Percentiles rank a stretch among this genome's conserved stretches.
phyloP scores from a whole-genome alignment of 2,113 vertebrate species.

The Glaucidium brasilianum region DNA sequence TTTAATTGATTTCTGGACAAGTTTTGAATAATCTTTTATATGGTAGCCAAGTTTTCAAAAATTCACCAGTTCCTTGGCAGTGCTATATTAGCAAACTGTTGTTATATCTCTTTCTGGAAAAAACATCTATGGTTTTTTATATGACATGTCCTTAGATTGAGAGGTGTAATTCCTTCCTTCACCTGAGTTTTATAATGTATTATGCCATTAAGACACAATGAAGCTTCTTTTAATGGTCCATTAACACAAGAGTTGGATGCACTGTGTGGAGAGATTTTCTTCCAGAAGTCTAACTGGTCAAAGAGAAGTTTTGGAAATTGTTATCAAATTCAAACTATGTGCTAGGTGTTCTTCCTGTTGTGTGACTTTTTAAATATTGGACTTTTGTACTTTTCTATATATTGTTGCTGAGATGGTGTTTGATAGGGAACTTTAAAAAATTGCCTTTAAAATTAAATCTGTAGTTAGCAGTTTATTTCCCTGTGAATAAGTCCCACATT shows the following conservation, averaged over 20 bases:
- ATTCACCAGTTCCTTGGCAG: background rate
- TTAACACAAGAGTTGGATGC: constrained; percentile 15
- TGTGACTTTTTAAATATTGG: background rate
- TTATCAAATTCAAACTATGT: background rate
- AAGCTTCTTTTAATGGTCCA: constrained; percentile 50
- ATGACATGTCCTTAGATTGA: background rate
- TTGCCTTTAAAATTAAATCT: background rate
- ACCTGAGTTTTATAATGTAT: constrained; percentile 38
- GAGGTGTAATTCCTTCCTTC: constrained; percentile 27
- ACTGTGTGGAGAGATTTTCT: background rate
- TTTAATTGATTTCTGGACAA: background rate
- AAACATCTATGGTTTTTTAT: background rate
- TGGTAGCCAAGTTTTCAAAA: background rate
- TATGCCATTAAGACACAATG: constrained; percentile 45
- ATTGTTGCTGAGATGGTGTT: background rate
- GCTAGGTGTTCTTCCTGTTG: background rate
- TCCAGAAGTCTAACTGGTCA: background rate
- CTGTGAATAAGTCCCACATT: background rate
- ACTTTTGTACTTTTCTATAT: background rate
- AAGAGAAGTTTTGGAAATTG: constrained; percentile 2
- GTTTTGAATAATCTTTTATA: background rate
- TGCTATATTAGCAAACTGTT: background rate
- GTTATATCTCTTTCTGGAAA: background rate
- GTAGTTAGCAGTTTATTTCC: background rate
- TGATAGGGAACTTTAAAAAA: background rate